Conservation (phyloP, 2,888 invertebrate species). For the Oligia strigilis region DNA sequence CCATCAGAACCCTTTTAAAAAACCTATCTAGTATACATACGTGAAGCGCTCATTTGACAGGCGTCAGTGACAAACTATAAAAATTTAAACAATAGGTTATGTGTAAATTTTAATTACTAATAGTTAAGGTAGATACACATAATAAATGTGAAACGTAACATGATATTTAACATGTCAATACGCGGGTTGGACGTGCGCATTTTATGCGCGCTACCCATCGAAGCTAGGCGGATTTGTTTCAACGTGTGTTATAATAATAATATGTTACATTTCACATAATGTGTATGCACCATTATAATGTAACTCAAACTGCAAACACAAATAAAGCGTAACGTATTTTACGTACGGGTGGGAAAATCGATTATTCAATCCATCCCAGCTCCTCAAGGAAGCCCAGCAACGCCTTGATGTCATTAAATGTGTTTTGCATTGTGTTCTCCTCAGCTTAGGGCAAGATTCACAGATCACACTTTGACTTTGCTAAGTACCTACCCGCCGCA, state of each 20-base stretch:
- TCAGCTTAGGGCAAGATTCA: background rate
- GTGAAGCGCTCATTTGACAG: conserved; percentile 72
- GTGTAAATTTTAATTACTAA: conserved; percentile 28
- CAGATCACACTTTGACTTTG: background rate
- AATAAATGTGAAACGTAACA: background rate
- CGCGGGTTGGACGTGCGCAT: background rate
- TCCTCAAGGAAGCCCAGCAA: background rate
- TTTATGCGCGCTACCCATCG: too few relatives aligned
- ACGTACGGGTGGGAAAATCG: background rate
- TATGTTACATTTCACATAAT: background rate
- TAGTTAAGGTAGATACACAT: too few relatives aligned
- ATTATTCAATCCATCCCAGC: background rate
- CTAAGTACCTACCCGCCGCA: too few relatives aligned
- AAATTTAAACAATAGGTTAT: conserved; percentile 14
- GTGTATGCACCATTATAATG: conserved; percentile 1
- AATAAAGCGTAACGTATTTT: conserved; percentile 1
- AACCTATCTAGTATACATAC: conserved; percentile 84
- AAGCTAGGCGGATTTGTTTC: background rate
- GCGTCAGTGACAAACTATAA: conserved; percentile 69
- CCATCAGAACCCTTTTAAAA: conserved; percentile 75
- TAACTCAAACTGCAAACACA: conserved; percentile 7
- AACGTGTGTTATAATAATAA: background rate
- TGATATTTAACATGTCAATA: background rate
- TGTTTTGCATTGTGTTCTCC: conserved; percentile 4
- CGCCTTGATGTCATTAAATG: background rate